Conservation (phyloP, 2,797 vertebrate genomes). For the Tadarida brasiliensis region DNA sequence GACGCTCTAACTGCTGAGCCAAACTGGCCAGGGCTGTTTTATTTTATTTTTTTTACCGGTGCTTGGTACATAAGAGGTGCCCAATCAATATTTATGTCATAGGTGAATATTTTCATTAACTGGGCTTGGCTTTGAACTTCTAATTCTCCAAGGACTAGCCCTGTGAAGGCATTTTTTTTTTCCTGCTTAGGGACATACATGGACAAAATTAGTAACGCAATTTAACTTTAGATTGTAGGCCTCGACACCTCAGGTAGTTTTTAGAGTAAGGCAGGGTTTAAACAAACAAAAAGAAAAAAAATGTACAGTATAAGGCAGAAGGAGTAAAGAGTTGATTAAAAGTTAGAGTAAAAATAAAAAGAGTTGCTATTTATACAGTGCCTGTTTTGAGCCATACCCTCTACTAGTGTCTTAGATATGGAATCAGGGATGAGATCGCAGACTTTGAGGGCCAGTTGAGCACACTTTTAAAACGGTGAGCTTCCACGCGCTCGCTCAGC, state of each 20-base stretch:
- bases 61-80: neutral
- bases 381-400: neutral
- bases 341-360: neutral
- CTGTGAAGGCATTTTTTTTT: neutral
- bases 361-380: neutral
- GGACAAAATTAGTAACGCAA: neutral
- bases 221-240: constrained; percentile 14
- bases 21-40: too few species aligned
- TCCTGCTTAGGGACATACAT: neutral
- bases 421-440: neutral
- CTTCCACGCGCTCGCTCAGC: neutral
- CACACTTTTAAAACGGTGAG: constrained; percentile 26
- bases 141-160: neutral
- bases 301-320: neutral
- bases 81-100: neutral
- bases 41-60: neutral
- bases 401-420: neutral
- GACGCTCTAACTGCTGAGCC: too few species aligned
- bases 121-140: neutral
- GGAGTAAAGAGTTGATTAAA: neutral
- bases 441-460: neutral
- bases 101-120: neutral
- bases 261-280: neutral
- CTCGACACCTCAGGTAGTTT: neutral
- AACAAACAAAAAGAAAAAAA: neutral